Evolutionary conservation across 1,140 invertebrate genomes (phyloP).

Genomic region (Sinella curviseta): DNA sequence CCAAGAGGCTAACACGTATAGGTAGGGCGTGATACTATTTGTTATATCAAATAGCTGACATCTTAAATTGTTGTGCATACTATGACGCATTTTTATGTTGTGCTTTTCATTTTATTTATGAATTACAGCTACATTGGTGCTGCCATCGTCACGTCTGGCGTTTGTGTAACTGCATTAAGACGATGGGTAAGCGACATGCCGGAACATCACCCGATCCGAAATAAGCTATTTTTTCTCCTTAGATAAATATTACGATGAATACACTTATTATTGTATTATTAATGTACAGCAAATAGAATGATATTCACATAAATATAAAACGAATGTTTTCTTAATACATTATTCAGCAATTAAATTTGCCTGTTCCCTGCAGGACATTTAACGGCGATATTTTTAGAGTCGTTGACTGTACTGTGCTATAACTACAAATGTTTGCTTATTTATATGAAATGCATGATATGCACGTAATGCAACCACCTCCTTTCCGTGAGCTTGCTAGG

Average conservation of each 20-base stretch:
- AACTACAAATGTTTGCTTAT: too few species aligned
- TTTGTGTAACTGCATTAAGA: conserved; percentile 76
- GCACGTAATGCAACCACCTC: too few species aligned
- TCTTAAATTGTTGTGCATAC: neutral
- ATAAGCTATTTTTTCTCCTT: conserved; percentile 14
- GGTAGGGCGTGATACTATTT: neutral
- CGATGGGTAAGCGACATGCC: conserved; percentile 76
- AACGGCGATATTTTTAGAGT: too few species aligned
- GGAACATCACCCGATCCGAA: neutral
- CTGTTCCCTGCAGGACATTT: too few species aligned
- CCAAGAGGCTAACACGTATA: neutral
- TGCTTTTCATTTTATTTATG: conserved; percentile 58
- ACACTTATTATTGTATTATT: too few species aligned
- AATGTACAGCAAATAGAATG: too few species aligned
- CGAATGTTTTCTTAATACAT: too few species aligned
- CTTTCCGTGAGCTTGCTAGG: too few species aligned
- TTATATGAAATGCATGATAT: too few species aligned
- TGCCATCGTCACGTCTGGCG: conserved; percentile 78
- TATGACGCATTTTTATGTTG: neutral
- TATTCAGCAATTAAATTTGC: too few species aligned
- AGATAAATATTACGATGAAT: neutral
- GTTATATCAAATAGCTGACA: conserved; percentile 19
- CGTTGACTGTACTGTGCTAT: too few species aligned
- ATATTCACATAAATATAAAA: too few species aligned
- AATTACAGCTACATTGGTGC: conserved; percentile 78